phyloP scores from a whole-genome alignment of 2,113 vertebrate species.

The Podocnemis expansa region DNA sequence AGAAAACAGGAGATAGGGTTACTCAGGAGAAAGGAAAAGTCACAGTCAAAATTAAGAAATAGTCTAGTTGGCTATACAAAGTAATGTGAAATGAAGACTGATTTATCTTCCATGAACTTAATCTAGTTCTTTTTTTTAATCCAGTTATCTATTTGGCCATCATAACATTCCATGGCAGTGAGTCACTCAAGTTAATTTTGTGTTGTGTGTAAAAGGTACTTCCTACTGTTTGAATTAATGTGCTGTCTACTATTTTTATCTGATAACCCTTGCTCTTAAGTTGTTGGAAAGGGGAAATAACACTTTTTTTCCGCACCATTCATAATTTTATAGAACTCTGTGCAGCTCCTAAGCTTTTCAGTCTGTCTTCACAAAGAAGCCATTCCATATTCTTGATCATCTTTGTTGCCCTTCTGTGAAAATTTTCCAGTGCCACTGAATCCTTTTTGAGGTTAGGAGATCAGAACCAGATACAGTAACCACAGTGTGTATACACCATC shows the following conservation, averaged over 20 bases:
- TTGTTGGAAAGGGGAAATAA: background rate
- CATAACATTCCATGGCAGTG: background rate
- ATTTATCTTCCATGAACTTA: too few species aligned
- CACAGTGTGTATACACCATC: too few species aligned
- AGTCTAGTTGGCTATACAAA: too few species aligned
- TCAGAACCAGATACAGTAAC: background rate
- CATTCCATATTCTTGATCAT: background rate
- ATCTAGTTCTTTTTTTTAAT: too few species aligned
- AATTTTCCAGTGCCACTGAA: background rate
- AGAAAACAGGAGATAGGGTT: too few species aligned
- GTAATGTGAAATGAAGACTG: too few species aligned
- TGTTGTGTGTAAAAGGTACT: too few species aligned
- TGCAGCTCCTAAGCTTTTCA: background rate
- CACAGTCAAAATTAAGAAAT: too few species aligned
- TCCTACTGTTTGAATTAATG: background rate
- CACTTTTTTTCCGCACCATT: background rate
- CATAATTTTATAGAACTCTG: background rate
- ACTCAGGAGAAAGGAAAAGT: too few species aligned
- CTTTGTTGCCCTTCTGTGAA: background rate
- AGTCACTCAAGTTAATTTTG: background rate
- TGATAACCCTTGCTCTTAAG: background rate
- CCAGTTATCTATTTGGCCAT: background rate
- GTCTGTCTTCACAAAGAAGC: background rate
- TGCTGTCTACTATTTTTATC: background rate
- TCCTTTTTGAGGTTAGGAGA: background rate